Base-by-base conservation (phyloP, 1,140 invertebrate species). In the Drosophila tani region DNA sequence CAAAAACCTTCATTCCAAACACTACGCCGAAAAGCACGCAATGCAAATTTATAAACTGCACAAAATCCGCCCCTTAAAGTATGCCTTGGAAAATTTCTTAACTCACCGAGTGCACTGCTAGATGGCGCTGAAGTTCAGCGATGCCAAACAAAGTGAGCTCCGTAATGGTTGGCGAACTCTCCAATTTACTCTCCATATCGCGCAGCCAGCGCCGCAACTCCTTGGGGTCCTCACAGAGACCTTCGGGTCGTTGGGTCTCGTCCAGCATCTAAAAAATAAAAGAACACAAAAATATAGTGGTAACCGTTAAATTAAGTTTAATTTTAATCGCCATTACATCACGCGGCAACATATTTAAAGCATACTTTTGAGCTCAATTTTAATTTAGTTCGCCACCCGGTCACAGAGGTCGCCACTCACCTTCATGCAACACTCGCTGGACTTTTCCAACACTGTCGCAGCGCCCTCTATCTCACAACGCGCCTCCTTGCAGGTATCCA, bases 401-500 rank as follows among this genome's bases (percentile, higher is more conserved):
- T 7, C 29, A 29, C 8, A 21, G 27, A 35, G 21, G 47, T 29
- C 21, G 24, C 19, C 2, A 56, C 14, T 38, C 14, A 91, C 88
- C 86, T 91, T 82, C 11, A 75, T 59, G 45, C 69, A 76, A 58
- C 53, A 64, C 12, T 83, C 80, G 45, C 63, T 78, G 27, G 81
- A 60, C 27, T 70, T 80, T 24, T 79, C 73, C 46, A 76, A 29
- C 9, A 66, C 70, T 38, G 66, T 76, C 41, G 76, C 57, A 32
- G 79, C 77, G 56, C 85, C 85, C 81, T 93, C 92, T 49, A 93
- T 82, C 57, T 93, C 92, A 69, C 81, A 86, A 19, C 91, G 70
- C 4, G 92, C 91, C 79, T 93, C 96, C 93, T 95, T 96, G 94
- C 97, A 98, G 76, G 95, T 96, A 90, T 98, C 97, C 69, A 98